phyloP scores from a whole-genome alignment of 2,888 invertebrate species.

The Mechanitis messenoides region DNA sequence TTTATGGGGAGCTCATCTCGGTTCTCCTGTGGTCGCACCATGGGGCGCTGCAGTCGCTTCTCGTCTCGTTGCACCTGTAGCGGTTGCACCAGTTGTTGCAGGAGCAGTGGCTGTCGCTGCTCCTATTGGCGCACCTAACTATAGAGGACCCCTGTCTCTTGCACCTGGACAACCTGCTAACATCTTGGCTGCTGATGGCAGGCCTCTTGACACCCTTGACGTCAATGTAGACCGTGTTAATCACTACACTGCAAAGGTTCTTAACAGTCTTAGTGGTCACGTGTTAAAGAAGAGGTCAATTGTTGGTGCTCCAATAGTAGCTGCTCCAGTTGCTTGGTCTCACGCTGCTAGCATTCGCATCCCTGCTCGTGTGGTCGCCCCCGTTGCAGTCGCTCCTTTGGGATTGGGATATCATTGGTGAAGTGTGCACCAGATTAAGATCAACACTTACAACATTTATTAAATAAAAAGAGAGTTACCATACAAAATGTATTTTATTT shows the following conservation, averaged over 20 bases:
- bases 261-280: slow-evolving; percentile 53
- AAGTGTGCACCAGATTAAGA: slow-evolving; percentile 35
- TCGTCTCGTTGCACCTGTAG: slow-evolving; percentile 33
- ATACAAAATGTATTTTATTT: slow-evolving; percentile 15
- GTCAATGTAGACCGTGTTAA: slow-evolving; percentile 67
- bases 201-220: slow-evolving; percentile 67
- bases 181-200: slow-evolving; percentile 64
- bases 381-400: slow-evolving; percentile 28
- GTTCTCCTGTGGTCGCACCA: slow-evolving; percentile 22
- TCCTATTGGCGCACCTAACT: slow-evolving; percentile 50
- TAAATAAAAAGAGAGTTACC: slow-evolving; percentile 69
- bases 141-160: slow-evolving; percentile 65
- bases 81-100: slow-evolving; percentile 40
- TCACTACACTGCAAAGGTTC: slow-evolving; percentile 58
- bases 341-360: slow-evolving; percentile 28
- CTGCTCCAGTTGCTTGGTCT: slow-evolving; percentile 40
- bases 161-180: slow-evolving; percentile 67
- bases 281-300: slow-evolving; percentile 60
- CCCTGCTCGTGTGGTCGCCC: slow-evolving; percentile 33
- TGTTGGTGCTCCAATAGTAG: slow-evolving; percentile 40
- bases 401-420: slow-evolving; percentile 45
- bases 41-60: slow-evolving; percentile 41
- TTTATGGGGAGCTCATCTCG: slow-evolving; percentile 16
- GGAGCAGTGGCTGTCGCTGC: slow-evolving; percentile 37
- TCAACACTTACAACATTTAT: slow-evolving; percentile 26